Base-by-base conservation (phyloP, 2,888 invertebrate species). In the Melangyna quadrimaculata region DNA sequence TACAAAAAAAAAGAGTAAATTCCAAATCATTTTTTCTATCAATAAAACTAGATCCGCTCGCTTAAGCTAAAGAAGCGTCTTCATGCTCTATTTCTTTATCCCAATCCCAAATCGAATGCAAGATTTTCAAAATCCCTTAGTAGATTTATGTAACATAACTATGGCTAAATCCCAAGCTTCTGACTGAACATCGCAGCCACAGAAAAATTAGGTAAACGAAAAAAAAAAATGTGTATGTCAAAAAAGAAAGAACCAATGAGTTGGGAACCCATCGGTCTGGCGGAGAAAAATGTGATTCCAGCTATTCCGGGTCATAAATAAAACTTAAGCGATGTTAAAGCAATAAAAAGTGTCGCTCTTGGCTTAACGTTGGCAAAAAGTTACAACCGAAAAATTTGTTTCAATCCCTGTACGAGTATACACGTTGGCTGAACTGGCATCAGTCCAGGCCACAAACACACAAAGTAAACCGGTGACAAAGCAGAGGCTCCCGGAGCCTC, bases 281-380 rank as follows among this genome's bases (percentile, higher is more conserved):
- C 17, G 32, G 61, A 63, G 72, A 73, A 83, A 86, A 81, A 81
- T 81, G 81, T 77, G 77, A 86, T 78, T 87, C 74, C 59, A 51
- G 51, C 74, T 67, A 82, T 82, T 87, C 55, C 48, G 67, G 82
- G 82, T 82, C 87, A 87, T 87, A 87, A 87, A 87, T 87, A 87
- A 82, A 87, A 87, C 87, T 87, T 87, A 87, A 87, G 82, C 82
- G 82, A 87, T 78, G 78, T 78, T 87, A 82, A 87, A 78, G 87
- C 87, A 87, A 87, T 87, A 87, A 87, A 87, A 87, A 87, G 78
- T 78, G 82, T 87, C 87, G 78, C 87, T 87, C 78, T 59, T 74
- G 78, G 87, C 87, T 82, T 82, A 87, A 73, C 82, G 71, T 74
- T 70, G 69, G 78, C 74, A 82, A 82, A 81, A 87, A 78, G 87